Base-by-base conservation (phyloP, 2,113 vertebrate species). In the human region DNA sequence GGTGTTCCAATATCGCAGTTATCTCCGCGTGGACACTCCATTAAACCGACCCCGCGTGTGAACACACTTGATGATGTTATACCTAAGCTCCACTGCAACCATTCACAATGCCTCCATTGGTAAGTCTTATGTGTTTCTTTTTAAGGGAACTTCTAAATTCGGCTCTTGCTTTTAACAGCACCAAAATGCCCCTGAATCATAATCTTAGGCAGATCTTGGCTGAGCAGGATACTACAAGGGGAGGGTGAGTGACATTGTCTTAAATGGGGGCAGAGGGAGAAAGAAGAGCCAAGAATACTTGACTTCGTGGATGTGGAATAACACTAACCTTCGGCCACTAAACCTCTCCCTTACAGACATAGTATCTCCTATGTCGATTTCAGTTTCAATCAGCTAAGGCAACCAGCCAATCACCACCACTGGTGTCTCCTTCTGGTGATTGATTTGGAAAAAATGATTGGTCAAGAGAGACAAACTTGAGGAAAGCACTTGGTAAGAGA, bases 311-410 rank as follows among this genome's bases (percentile, higher is more conserved):
- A 52, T 8, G 81, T 32, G 85, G 79, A 89, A 5, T 13, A 68
- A 76, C 50, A 30, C 85, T 73, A 88, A 57, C 23, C 30, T 82
- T 50, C 93, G 55, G 92, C 93, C 97, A 90, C 85, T 87, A 52
- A 55, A 9, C 96, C 66, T 35, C 85, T 93, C 95, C 92, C 93
- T 83, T 48, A 32, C 90, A 84, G 52, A 82, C 83, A 50, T 7
- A 38, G 96, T 16, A 88, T 96, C 97, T 94, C 94, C 82, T 61
- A 84, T 11, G 45, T 95, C 45, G 70, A 96, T 89, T 86, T 97
- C 97, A 91, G 92, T 79, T 76, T 98, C 98, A 96, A 90, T 98
- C 94, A 96, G 98, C 97, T 99, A 98, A 98, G 98, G 98, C 98
- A 98, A 98, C 98, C 98, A 97, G 96, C 98, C 98, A 98, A 98